Evolutionary conservation across 2,888 invertebrate species (phyloP), one percentile per base, ranked within the genome.

Genomic region (Malacosoma neustria): DNA sequence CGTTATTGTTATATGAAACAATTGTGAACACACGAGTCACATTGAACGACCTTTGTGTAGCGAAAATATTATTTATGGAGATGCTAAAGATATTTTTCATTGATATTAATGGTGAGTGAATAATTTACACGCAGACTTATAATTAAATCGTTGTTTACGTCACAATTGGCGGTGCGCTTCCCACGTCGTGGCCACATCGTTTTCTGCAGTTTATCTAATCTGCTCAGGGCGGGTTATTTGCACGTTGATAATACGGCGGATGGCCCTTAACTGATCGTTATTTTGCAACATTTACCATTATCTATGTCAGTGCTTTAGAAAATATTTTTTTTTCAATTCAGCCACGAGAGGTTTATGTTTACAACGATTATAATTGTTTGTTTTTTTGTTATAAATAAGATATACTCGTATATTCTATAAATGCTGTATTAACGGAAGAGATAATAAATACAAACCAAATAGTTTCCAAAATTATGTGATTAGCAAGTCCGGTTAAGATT

Each of bases 201-300:
- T 65, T 70, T 67, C 64, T 68, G 60, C 61, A 52, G 57, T 67
- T 75, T 82, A 84, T 85, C 84, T 85, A 73, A 85, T 85, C 85
- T 72, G 46, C 40, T 42, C 61, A 62, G 72, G 76, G 66, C 70
- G 75, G 69, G 67, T 72, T 85, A 84, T 85, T 85, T 82, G 84
- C 79, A 75, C 77, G 58, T 44, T 61, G 85, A 85, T 82, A 81
- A 68, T 63, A 61, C 60, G 51, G 57, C 61, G 62, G 72, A 65
- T 63, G 72, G 73, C 74, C 80, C 74, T 77, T 75, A 63, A 64
- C 61, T 56, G 62, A 63, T 58, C 57, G 60, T 51, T 51, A 58
- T 68, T 73, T 72, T 64, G 67, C 68, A 68, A 70, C 57, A 51
- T 41, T 47, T 60, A n/a, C n/a, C n/a, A n/a, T n/a, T n/a, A n/a